Percentiles rank a stretch among this genome's conserved stretches.
These are phyloP conservation scores for Enoplosus armatus DNA, from an alignment of 2,797 vertebrate species.

Conservation along the genomic window DNA sequence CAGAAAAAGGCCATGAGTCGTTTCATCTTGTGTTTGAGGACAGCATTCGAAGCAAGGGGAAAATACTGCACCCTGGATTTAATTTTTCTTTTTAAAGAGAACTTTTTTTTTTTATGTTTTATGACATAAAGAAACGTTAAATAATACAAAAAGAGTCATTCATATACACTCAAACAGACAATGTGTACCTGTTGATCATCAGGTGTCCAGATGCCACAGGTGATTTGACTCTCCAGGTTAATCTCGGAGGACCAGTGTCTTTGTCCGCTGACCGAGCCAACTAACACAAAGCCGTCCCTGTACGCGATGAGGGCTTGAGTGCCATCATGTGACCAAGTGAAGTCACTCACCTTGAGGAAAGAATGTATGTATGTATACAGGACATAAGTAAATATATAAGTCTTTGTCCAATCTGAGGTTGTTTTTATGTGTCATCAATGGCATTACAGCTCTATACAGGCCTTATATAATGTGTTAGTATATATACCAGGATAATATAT, in stretches of 20 bases:
- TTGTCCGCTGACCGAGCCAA: conserved; percentile 98
- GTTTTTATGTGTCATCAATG: not conserved
- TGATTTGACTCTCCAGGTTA: conserved; percentile 99
- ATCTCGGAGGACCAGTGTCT: conserved; percentile 99
- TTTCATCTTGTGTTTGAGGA: conserved; percentile 2
- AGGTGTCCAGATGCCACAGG: conserved; percentile 99
- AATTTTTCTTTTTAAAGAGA: not conserved
- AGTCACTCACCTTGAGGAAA: conserved; percentile 93
- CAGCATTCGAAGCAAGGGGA: not conserved
- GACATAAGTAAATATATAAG: not conserved
- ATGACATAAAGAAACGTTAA: not conserved
- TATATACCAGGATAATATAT: not conserved
- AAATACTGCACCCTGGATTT: not conserved
- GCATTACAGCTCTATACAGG: not conserved
- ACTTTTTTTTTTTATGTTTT: not conserved
- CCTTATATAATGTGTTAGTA: not conserved
- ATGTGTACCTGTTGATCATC: conserved; percentile 96
- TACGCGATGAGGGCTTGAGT: conserved; percentile 99
- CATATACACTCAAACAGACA: not conserved
- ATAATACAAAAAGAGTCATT: not conserved
- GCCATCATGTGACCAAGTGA: conserved; percentile 99
- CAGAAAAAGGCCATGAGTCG: not conserved
- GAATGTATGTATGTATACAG: not conserved
- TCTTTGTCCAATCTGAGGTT: not conserved
- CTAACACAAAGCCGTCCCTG: conserved; percentile 97